Evolutionary conservation across 2,888 invertebrate genomes (phyloP).

Genomic region (Lomographa bimaculata): DNA sequence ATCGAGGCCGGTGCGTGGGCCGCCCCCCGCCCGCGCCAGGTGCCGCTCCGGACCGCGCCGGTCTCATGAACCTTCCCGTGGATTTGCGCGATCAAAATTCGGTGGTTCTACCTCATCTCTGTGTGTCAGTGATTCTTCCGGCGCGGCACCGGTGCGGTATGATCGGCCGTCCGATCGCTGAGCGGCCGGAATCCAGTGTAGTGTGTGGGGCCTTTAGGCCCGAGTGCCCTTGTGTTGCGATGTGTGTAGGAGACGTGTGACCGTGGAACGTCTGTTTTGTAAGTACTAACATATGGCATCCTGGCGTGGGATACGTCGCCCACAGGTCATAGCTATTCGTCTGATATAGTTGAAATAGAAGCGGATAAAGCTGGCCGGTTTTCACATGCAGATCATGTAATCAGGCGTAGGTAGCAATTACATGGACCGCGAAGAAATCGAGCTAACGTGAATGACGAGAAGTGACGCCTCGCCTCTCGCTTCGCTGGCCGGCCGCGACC

Average conservation of each 20-base stretch:
- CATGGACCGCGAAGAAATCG: conserved; percentile 55
- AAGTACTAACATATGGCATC: conserved; percentile 67
- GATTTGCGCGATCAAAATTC: conserved; percentile 83
- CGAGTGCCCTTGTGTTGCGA: conserved; percentile 76
- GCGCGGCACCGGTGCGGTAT: conserved; percentile 73
- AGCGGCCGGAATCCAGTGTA: conserved; percentile 53
- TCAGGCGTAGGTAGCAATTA: conserved; percentile 54
- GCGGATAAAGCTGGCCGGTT: conserved; percentile 44
- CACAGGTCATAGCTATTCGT: conserved; percentile 42
- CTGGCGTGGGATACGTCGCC: conserved; percentile 52
- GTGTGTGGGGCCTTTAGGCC: conserved; percentile 74
- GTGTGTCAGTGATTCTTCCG: conserved; percentile 74
- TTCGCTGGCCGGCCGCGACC: conserved; percentile 53
- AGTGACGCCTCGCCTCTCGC: conserved; percentile 61
- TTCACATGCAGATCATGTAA: conserved; percentile 45
- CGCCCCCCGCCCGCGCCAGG: conserved; percentile 82
- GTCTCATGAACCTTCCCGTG: conserved; percentile 83
- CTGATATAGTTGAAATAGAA: conserved; percentile 33
- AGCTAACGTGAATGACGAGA: conserved; percentile 67
- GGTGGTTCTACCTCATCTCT: conserved; percentile 74
- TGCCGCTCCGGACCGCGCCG: conserved; percentile 86
- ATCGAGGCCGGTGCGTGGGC: conserved; percentile 84
- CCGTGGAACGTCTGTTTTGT: conserved; percentile 76
- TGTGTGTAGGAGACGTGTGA: conserved; percentile 77
- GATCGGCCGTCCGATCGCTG: conserved; percentile 47